Base-by-base conservation (phyloP, 2,113 vertebrate species). In the Mormyrus iriodes region DNA sequence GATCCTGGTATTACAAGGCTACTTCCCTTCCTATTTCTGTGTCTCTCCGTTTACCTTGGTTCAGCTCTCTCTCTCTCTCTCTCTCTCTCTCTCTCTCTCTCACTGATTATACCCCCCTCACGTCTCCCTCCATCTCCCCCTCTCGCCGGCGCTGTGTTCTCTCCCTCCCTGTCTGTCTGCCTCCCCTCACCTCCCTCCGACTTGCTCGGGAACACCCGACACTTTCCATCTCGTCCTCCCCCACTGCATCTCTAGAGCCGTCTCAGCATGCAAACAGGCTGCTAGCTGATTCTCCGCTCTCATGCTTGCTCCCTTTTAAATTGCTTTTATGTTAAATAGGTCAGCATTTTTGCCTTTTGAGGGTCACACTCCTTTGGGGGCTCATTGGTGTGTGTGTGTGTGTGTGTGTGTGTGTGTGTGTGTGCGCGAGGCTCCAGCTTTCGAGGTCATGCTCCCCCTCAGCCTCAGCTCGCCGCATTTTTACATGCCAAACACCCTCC, bases 71-170 rank as follows among this genome's bases (percentile, higher is more conserved):
- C 51, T n/a, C 24, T 31, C 10, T 73, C 86, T 53, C 42, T 65
- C 52, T 49, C 61, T 48, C 55, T 39, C 15, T 49, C 44, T 21
- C 69, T 87, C 85, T 84, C 55, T 76, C 42, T 88, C 55, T 89
- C 83, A 85, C 79, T 89, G 88, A 89, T 89, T 90, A n/a, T 53
- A 44, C 39, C 46, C 58, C 61, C 83, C 49, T 86, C 46, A 19
- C 73, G 55, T 53, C 31, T 79, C 61, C 84, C 39, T 52, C 39
- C 10, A 27, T 55, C 61, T 52, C 21, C 69, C 39, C 27, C 55
- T 88, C 86, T 85, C 51, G 48, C 55, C 10, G 3, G 10, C 24
- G 35, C 49, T 31, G 49, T 27, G 19, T 52, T 51, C 79, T 42
- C 21, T 86, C 65, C 48, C 55, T 69, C 21, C 39, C 69, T 44